Evolutionary conservation across 2,888 invertebrate species (phyloP).

Genomic region (Liopterus haemorrhoidalis): DNA sequence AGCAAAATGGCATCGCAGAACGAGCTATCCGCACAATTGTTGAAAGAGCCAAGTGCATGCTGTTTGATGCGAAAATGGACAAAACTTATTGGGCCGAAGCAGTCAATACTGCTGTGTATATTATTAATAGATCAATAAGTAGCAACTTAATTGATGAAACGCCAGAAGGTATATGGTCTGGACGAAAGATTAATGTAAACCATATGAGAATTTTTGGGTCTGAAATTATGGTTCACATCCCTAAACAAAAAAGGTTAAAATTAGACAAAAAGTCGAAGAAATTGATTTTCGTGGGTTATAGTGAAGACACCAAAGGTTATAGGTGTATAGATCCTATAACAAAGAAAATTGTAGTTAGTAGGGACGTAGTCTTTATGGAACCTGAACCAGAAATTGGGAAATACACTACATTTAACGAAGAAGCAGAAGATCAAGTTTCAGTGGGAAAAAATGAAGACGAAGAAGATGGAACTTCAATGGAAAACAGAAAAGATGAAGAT

Average conservation of each 20-base stretch:
- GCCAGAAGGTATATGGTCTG: slow-evolving; percentile 28
- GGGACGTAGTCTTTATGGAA: slow-evolving; percentile 9
- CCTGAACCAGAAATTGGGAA: slow-evolving; percentile 1
- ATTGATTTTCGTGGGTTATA: slow-evolving; percentile 26
- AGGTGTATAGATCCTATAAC: slow-evolving; percentile 23
- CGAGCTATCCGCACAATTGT: slow-evolving; percentile 31
- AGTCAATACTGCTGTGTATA: slow-evolving; percentile 26
- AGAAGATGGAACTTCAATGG: slow-evolving; percentile 16
- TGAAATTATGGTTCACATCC: slow-evolving; percentile 26
- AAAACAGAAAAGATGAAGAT: slow-evolving; percentile 8
- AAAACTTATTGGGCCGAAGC: slow-evolving; percentile 36
- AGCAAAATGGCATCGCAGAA: slow-evolving; percentile 39
- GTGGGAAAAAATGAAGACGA: slow-evolving; percentile 15
- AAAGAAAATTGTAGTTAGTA: slow-evolving; percentile 14
- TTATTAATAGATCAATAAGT: slow-evolving; percentile 26
- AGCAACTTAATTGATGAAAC: slow-evolving; percentile 22
- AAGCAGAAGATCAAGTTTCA: neutral
- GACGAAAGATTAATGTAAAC: slow-evolving; percentile 26
- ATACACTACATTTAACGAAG: neutral
- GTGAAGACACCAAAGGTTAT: slow-evolving; percentile 29
- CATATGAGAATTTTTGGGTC: slow-evolving; percentile 28
- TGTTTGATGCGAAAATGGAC: slow-evolving; percentile 32
- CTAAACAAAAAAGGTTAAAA: slow-evolving; percentile 28
- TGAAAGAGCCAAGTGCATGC: slow-evolving; percentile 32
- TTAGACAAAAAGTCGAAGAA: slow-evolving; percentile 27